Evolutionary conservation across 2,888 invertebrate species (phyloP).

Genomic region (Drosophila meridiana): DNA sequence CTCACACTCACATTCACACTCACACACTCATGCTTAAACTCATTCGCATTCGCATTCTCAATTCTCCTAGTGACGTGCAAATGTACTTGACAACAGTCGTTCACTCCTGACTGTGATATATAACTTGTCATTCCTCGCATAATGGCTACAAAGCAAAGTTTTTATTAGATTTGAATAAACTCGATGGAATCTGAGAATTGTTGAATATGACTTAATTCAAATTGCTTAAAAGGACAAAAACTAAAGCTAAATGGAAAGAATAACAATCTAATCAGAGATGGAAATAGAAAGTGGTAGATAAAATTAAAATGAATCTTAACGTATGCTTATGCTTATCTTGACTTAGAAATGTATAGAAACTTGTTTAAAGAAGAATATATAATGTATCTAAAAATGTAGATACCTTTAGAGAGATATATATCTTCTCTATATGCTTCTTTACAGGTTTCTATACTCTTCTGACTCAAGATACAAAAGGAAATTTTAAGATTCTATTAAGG

Average conservation of each 20-base stretch:
- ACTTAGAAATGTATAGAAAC: background rate
- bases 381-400: too few species aligned
- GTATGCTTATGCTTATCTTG: background rate
- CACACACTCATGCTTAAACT: constrained; percentile 17
- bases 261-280: too few species aligned
- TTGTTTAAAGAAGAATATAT: background rate
- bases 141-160: constrained; percentile 3
- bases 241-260: too few species aligned
- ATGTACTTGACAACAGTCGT: constrained; percentile 62
- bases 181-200: background rate
- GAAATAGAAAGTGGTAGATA: too few species aligned
- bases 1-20: constrained; percentile 38
- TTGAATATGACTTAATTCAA: too few species aligned
- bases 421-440: too few species aligned
- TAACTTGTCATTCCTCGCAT: constrained; percentile 24
- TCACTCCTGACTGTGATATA: constrained; percentile 25
- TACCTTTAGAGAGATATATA: background rate
- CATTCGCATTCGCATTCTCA: constrained; percentile 30
- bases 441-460: too few species aligned
- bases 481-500: too few species aligned
- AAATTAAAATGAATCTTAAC: background rate
- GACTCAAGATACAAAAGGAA: too few species aligned
- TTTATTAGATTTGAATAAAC: background rate
- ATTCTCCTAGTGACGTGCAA: constrained; percentile 63
- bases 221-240: too few species aligned